Conservation (phyloP, 2,113 vertebrate species). For the Dendrocopos noguchii region DNA sequence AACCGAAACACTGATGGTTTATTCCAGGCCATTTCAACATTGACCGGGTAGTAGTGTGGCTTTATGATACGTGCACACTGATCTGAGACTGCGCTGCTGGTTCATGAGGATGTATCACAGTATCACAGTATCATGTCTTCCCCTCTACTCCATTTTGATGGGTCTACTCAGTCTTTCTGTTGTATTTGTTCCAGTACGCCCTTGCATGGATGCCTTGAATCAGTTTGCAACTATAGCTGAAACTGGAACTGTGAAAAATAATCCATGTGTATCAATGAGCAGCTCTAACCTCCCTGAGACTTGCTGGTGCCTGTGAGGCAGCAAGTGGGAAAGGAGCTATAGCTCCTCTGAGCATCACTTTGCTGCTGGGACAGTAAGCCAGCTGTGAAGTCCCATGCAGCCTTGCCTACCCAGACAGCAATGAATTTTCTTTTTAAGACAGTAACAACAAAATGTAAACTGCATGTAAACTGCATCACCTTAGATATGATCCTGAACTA, state of each 20-base stretch:
- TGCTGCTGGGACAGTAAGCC: not conserved
- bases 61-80: not conserved
- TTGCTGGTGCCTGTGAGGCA: not conserved
- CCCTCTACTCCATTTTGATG: not conserved
- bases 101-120: not conserved
- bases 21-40: not conserved
- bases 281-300: not conserved
- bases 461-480: not conserved
- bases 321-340: not conserved
- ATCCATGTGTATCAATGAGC: not conserved
- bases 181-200: not conserved
- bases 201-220: not conserved
- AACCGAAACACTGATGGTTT: not conserved
- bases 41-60: not conserved
- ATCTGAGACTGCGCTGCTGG: not conserved
- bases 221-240: not conserved
- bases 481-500: constrained; percentile 31
- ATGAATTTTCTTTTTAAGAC: not conserved
- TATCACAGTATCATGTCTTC: no score
- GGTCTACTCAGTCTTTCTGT: not conserved
- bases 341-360: not conserved
- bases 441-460: not conserved
- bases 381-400: not conserved
- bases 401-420: not conserved
- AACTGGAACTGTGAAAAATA: not conserved